phyloP scores from a whole-genome alignment of 2,888 invertebrate species.

The Diarsia dahlii region DNA sequence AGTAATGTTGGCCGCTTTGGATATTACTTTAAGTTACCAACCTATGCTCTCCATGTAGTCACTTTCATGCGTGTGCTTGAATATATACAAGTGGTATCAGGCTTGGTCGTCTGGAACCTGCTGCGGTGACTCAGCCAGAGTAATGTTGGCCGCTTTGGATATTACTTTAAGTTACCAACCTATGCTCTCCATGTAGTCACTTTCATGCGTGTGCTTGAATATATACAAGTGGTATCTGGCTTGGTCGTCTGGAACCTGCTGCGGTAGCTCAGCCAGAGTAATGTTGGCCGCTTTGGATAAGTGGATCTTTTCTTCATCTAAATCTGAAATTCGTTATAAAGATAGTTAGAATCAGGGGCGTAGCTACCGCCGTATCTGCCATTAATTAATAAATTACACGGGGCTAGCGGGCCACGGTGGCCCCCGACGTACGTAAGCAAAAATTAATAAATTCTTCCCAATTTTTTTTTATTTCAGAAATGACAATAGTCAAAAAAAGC shows the following conservation, averaged over 20 bases:
- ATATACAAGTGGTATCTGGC: constrained; percentile 98
- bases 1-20: constrained; percentile 93
- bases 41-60: constrained; percentile 96
- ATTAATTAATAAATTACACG: no score
- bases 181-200: constrained; percentile 96
- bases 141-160: constrained; percentile 93
- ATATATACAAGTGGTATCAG: constrained; percentile 97
- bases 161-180: constrained; percentile 86
- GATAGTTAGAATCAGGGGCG: not conserved
- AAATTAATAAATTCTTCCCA: no score
- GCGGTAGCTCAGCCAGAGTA: constrained; percentile 92
- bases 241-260: constrained; percentile 95
- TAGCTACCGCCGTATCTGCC: no score
- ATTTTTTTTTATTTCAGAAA: no score
- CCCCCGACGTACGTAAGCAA: no score
- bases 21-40: constrained; percentile 89
- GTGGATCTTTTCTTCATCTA: constrained; percentile 96
- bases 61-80: constrained; percentile 98
- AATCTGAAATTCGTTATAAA: constrained; percentile 89
- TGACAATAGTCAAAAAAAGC: no score
- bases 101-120: constrained; percentile 96
- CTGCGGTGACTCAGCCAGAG: constrained; percentile 92
- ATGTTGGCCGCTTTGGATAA: constrained; percentile 94
- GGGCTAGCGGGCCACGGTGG: no score
- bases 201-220: constrained; percentile 98